These are phyloP conservation scores for Nemapogon koenigi DNA, from an alignment of 2,888 invertebrate genomes.

Conservation along the genomic window DNA sequence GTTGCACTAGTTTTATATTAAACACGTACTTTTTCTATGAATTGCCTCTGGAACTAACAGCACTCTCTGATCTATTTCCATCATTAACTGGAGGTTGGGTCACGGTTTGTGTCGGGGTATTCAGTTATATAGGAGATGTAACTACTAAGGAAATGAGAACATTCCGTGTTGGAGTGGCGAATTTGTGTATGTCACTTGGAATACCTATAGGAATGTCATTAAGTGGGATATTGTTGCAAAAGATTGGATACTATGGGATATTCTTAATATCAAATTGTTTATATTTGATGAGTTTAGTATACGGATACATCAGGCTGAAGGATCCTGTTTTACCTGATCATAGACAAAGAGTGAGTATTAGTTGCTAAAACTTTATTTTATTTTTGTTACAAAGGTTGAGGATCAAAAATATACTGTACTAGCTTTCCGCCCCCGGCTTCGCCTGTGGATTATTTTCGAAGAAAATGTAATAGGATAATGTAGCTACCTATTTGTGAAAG, in stretches of 20 bases:
- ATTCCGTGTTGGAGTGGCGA: conserved; percentile 83
- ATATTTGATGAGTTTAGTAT: conserved; percentile 57
- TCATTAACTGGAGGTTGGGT: conserved; percentile 74
- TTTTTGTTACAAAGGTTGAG: too few species aligned
- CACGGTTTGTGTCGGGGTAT: conserved; percentile 85
- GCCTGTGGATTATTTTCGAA: too few species aligned
- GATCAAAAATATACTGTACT: too few species aligned
- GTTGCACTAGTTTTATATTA: conserved; percentile 54
- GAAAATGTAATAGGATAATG: too few species aligned
- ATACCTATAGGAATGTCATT: conserved; percentile 65
- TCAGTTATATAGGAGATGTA: conserved; percentile 88
- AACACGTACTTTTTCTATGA: conserved; percentile 67
- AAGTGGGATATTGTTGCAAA: conserved; percentile 58
- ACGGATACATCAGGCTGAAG: conserved; percentile 52
- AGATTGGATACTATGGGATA: conserved; percentile 58
- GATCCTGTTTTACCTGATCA: conserved; percentile 45
- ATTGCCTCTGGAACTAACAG: conserved; percentile 62
- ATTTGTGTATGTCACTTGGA: conserved; percentile 77
- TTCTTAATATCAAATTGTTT: conserved; percentile 55
- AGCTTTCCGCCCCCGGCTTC: too few species aligned
- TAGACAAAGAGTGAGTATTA: conserved; percentile 44
- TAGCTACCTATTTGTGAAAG: too few species aligned
- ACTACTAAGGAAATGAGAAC: conserved; percentile 83
- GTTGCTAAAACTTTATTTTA: not conserved
- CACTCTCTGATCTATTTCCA: conserved; percentile 61